Evolutionary conservation across 2,797 vertebrate genomes (phyloP).

Genomic region (Merluccius polli): DNA sequence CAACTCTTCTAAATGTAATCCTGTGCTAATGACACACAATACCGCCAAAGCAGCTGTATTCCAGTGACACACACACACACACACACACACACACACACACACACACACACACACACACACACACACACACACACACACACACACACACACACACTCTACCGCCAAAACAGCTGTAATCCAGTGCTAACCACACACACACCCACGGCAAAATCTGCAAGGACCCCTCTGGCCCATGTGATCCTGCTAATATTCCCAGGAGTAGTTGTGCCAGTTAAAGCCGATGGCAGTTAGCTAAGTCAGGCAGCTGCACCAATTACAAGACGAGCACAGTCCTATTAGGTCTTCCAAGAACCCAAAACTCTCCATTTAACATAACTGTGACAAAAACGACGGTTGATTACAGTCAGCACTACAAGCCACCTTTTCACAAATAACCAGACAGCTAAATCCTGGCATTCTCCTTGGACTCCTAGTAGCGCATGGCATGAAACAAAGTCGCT

Average conservation of each 20-base stretch:
- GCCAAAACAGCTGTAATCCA: background rate
- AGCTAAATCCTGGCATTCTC: background rate
- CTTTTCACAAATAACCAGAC: background rate
- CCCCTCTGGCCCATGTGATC: background rate
- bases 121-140: too few species aligned
- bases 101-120: too few species aligned
- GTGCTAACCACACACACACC: too few species aligned
- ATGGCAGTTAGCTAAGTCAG: background rate
- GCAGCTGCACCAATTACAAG: background rate
- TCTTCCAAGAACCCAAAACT: background rate
- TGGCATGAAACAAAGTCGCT: background rate
- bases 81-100: too few species aligned
- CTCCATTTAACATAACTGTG: background rate
- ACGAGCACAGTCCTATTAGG: background rate
- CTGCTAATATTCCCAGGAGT: slow-evolving; percentile 1
- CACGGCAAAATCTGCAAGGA: background rate
- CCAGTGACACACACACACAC: too few species aligned
- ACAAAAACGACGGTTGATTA: background rate
- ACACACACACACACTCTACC: background rate
- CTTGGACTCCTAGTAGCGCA: background rate
- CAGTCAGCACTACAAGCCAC: background rate
- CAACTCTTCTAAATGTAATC: background rate
- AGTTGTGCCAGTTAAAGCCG: background rate
- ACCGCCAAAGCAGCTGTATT: too few species aligned
- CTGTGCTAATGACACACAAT: too few species aligned